These are phyloP conservation scores for Grallaria varia DNA, from an alignment of 2,113 vertebrate species.

Conservation along the genomic window DNA sequence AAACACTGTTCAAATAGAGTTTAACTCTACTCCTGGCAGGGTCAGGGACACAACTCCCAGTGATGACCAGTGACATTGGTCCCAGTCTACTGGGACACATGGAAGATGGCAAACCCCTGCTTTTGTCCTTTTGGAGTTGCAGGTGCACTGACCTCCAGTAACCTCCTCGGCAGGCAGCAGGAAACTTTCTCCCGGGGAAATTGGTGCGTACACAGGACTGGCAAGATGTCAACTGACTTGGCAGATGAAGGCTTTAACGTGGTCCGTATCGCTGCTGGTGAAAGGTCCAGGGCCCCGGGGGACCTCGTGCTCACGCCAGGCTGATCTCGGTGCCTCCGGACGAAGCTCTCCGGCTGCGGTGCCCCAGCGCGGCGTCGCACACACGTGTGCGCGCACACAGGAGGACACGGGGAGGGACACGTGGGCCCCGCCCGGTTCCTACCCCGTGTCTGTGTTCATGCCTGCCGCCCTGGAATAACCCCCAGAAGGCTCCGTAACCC, in stretches of 20 bases:
- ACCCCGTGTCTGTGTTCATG: not conserved
- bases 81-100: accelerated
- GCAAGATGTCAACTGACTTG: not conserved
- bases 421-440: accelerated
- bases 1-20: accelerated
- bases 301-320: accelerated
- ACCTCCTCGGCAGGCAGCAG: not conserved
- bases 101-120: not conserved
- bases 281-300: not conserved
- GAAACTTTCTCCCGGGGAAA: slow-evolving; percentile 26
- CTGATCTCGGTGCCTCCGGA: not conserved
- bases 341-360: accelerated
- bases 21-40: not conserved
- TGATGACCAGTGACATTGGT: not conserved
- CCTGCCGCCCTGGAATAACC: not conserved
- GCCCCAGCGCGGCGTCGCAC: accelerated
- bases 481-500: not conserved
- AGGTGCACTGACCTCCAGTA: not conserved
- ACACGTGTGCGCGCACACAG: accelerated
- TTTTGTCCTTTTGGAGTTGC: not conserved
- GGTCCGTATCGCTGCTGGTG: not conserved
- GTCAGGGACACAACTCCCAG: not conserved
- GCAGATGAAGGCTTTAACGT: not conserved
- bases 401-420: not conserved
- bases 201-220: not conserved